Evolutionary conservation across 2,888 invertebrate species (phyloP), one percentile per base, ranked within the genome.

Genomic region (Nymphalis urticae): DNA sequence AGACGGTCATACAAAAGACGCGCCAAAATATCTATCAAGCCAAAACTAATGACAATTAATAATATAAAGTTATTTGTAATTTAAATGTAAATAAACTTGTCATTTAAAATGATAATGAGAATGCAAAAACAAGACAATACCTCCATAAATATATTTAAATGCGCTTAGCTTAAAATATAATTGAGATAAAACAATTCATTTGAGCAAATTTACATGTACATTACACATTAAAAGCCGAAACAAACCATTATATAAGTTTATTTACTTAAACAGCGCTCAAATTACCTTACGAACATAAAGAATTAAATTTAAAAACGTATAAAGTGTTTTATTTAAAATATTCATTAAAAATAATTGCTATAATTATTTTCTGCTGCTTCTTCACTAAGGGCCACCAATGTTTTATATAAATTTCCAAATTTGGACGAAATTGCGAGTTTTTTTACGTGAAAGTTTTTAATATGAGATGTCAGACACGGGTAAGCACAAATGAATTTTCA

Each of bases 361-460:
- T 47, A 64, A 71, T 72, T 70, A 73, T 73, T 72, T 56, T 73
- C 53, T 48, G 61, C 47, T 60, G 53, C 66, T 36, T 71, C 70
- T 72, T 73, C 67, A 64, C 61, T 65, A 65, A 63, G 48, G 67
- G 67, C 82, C 81, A 64, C 50, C 64, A 47, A 77, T 75, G 75
- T 79, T 82, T 80, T 85, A 82, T 80, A 70, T n/a, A 73, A 72
- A 76, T 74, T 65, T 36, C 48, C 32, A 61, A 68, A 53, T 54
- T 47, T 48, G 61, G 56, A 19, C 27, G 21, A 58, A 67, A 64
- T 58, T 64, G 47, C 67, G 54, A 32, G 47, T 42, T 42, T 64
- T 58, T 68, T 68, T 56, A 4, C 17, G 60, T 47, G 64, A 62
- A 67, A 67, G 62, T 67, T 62, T 66, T 67, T 56, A 56, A 67